These are phyloP conservation scores for Heteromurus nitidus DNA, from an alignment of 2,888 invertebrate species.

Conservation along the genomic window DNA sequence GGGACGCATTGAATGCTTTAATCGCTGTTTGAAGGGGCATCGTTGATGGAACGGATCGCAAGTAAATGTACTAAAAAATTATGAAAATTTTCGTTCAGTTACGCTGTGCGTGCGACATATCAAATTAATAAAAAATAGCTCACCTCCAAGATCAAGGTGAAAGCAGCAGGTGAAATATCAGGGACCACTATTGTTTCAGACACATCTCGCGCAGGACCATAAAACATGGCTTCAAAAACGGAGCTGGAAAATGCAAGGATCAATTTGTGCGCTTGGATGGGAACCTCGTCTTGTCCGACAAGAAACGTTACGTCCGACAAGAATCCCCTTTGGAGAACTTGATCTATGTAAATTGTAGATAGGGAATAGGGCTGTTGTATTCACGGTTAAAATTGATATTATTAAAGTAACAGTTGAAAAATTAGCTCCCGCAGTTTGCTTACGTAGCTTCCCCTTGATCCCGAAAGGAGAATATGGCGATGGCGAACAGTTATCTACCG, in stretches of 20 bases:
- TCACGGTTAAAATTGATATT: neutral
- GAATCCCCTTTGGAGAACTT: slow-evolving; percentile 3
- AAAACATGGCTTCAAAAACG: slow-evolving; percentile 8
- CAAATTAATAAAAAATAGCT: neutral
- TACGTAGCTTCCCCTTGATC: neutral
- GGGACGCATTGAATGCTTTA: neutral
- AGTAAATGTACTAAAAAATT: slow-evolving; percentile 3
- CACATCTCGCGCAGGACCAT: neutral
- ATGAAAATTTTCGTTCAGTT: neutral
- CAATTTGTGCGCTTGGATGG: neutral
- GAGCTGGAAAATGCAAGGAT: neutral
- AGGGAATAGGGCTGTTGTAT: too few relatives aligned
- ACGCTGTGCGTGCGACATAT: neutral
- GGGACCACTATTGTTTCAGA: neutral
- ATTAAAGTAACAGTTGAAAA: neutral
- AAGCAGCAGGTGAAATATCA: neutral
- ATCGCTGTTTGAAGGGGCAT: slow-evolving; percentile 1
- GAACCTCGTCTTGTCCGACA: neutral
- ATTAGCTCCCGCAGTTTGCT: neutral
- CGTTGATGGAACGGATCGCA: neutral
- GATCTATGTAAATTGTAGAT: too few relatives aligned
- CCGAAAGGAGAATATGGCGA: too few relatives aligned
- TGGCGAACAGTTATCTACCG: too few relatives aligned
- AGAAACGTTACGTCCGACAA: neutral
- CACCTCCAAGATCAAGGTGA: slow-evolving; percentile 1